These are phyloP conservation scores for Tragelaphus scriptus DNA, from an alignment of 2,113 vertebrate genomes.

Conservation along the genomic window DNA sequence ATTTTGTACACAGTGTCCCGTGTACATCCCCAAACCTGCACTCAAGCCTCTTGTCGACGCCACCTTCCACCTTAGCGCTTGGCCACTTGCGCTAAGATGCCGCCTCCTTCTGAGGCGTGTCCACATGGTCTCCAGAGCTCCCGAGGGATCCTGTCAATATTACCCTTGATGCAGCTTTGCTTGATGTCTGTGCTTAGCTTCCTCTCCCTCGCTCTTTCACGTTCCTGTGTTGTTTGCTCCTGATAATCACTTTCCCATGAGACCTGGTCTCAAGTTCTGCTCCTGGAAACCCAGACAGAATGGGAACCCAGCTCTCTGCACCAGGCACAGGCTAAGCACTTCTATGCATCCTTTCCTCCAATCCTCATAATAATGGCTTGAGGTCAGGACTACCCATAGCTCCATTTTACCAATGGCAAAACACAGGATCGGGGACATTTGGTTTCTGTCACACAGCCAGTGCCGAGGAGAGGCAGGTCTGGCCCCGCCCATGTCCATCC, in stretches of 20 bases:
- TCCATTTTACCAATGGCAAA: not conserved
- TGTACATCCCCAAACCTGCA: not conserved
- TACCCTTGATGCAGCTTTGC: not conserved
- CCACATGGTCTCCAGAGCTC: not conserved
- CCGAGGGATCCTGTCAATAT: not conserved
- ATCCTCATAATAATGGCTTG: not conserved
- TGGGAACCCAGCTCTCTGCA: not conserved
- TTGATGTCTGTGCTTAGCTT: not conserved
- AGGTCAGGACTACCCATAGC: not conserved
- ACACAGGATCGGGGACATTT: not conserved
- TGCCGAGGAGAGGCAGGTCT: not conserved
- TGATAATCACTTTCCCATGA: not conserved
- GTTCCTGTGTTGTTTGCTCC: not conserved
- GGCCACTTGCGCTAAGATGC: not conserved
- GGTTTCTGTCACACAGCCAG: not conserved
- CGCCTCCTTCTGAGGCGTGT: not conserved
- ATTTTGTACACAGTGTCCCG: not conserved
- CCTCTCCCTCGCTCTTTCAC: not conserved
- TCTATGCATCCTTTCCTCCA: not conserved
- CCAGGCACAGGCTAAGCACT: not conserved
- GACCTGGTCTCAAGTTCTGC: not conserved
- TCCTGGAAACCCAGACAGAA: not conserved
- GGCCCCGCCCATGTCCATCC: not conserved
- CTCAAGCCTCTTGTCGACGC: not conserved
- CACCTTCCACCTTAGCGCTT: not conserved